Evolutionary conservation across 2,113 vertebrate genomes (phyloP).

Genomic region (Hydrochoerus hydrochaeris): DNA sequence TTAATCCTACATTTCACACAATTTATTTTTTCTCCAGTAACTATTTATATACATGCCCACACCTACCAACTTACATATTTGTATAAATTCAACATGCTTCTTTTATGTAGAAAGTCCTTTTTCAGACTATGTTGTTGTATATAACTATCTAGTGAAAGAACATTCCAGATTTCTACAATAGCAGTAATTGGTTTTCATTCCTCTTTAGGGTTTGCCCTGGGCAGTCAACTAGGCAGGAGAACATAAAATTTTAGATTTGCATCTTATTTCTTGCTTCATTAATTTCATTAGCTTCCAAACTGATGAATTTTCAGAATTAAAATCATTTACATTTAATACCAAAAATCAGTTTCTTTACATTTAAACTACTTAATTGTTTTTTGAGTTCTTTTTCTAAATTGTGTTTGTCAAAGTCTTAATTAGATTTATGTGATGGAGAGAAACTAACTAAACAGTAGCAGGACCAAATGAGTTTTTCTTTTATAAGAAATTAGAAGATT

Average conservation of each 20-base stretch:
- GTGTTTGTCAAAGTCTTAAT: conserved; percentile 78
- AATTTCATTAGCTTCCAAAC: conserved; percentile 89
- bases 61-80: not conserved
- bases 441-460: conserved; percentile 34
- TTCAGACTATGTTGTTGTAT: conserved; percentile 41
- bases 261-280: conserved; percentile 89
- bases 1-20: not conserved
- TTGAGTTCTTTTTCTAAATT: conserved; percentile 81
- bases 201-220: conserved; percentile 70
- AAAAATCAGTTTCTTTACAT: conserved; percentile 77
- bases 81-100: not conserved
- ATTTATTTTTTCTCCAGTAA: conserved; percentile 11
- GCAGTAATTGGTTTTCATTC: conserved; percentile 70
- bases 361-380: conserved; percentile 84
- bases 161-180: conserved; percentile 76
- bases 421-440: conserved; percentile 70
- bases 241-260: conserved; percentile 85
- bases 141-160: conserved; percentile 65
- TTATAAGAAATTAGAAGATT: not conserved
- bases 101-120: conserved; percentile 55
- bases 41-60: not conserved
- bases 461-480: not conserved
- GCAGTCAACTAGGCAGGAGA: conserved; percentile 77
- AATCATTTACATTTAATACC: conserved; percentile 86
- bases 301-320: conserved; percentile 88